Base-by-base conservation (phyloP, 2,797 vertebrate genomes). In the Gymnothorax javanicus region DNA sequence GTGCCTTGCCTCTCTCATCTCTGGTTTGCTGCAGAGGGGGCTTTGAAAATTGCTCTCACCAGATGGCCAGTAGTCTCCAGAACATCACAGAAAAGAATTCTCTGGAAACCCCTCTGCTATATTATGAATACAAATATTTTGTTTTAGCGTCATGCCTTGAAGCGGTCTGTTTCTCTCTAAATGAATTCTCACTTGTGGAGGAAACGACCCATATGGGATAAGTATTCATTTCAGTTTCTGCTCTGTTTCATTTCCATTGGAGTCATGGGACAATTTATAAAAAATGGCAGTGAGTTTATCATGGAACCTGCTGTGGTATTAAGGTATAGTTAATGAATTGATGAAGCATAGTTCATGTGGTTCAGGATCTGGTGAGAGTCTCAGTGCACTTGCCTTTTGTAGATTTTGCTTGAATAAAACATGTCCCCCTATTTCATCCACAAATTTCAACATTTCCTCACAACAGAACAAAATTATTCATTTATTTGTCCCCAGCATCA, bases 61-160 rank as follows among this genome's bases (percentile, higher is more conserved):
- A 89, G 88, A 91, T 90, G 87, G 88, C 84, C 85, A 7, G 73
- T 85, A 88, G 86, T 27, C 64, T 20, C 88, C 71, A 15, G 23
- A 77, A 50, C 52, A 62, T 88, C 71, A 50, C 4, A 54, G 82
- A 84, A 12, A 83, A 77, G 86, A 85, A 84, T 87, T 79, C 60
- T 84, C 83, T 75, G 79, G 81, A 86, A 87, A 82, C n/a, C 56
- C 58, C 82, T 79, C 83, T 50, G 69, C 79, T 84, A 62, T 84
- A 83, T 82, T 77, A 84, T 85, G 62, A 86, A 88, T 67, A 85
- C 62, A 81, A 86, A 58, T 77, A 79, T 86, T 85, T 27, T 11
- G 58, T 86, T 88, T 89, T 56, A 23, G 85, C 87, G 88, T 81
- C 87, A 83, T 86, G 87, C 85, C 89, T 89, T 62, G 81, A 89